Base-by-base conservation (phyloP, 2,888 invertebrate species). In the Drosophila melanosoma region DNA sequence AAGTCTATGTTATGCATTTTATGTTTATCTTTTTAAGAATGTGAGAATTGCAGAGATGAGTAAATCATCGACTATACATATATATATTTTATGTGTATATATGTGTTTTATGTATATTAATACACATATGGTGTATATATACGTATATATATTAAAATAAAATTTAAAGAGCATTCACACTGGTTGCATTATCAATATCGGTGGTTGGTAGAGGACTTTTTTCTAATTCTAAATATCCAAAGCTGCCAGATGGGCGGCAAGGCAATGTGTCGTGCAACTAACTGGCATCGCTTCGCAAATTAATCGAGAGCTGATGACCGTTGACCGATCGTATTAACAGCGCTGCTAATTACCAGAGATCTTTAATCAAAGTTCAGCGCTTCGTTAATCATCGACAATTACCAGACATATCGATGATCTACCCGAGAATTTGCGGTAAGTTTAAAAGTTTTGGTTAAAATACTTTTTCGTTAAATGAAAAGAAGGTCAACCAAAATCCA, bases 1-100 rank as follows among this genome's bases (percentile, higher is more conserved):
- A 89, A 89, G 84, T 79, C 79, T 80, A 75, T 79, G 82, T 84
- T 83, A 88, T 84, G 79, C 76, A 81, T 82, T 89, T 82, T 87
- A 74, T 75, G 81, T 86, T 84, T 83, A 81, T 74, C 68, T 67
- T 74, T 68, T 79, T 73, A 79, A 52, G 53, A 36, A 76, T 10
- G 54, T 20, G 20, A 20, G 53, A 56, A 72, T 53, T 59, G 58
- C 60, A 67, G 62, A 67, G 32, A 83, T 69, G 74, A 71, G 54
- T 70, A 84, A 76, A 72, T 79, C 70, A 79, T 83, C 60, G 52
- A 69, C 61, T 54, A 65, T 53, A 67, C 58, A 66, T 59, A 69
- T 29, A 57, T 57, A 61, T 54, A 53, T 54, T 65, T 63, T 49
- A 71, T 59, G 66, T 29, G 53, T 51, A 51, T 53, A 45, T 54